Percentiles rank a stretch among this genome's conserved stretches.
Evolutionary conservation across 2,113 vertebrate species (phyloP).

Genomic region (Cathartes aura): DNA sequence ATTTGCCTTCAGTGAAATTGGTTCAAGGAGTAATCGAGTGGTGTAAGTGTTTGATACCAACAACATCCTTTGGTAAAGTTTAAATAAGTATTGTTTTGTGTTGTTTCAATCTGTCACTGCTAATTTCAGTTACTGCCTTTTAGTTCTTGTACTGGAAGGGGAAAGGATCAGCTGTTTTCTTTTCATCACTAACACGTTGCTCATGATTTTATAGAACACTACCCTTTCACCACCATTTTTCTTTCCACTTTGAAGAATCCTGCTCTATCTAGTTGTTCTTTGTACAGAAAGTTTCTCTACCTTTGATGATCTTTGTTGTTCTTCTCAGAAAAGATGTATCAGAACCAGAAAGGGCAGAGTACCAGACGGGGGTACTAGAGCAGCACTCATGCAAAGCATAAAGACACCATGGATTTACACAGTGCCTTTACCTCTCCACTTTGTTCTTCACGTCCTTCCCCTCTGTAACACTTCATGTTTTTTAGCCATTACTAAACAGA

Average conservation of each 20-base stretch:
- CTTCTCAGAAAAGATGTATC: not conserved
- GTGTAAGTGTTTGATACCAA: not conserved
- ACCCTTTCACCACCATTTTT: not conserved
- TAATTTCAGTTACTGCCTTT: not conserved
- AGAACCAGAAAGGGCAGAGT: not conserved
- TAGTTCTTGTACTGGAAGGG: not conserved
- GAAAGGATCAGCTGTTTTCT: not conserved
- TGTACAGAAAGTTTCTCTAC: not conserved
- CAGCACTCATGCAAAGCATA: not conserved
- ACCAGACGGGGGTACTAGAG: fast-evolving
- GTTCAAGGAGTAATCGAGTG: not conserved
- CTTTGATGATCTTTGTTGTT: not conserved
- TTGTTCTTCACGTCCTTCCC: not conserved
- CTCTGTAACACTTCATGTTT: not conserved
- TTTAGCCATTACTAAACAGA: not conserved
- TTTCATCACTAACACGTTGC: fast-evolving
- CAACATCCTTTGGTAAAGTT: not conserved
- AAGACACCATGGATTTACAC: too few species aligned
- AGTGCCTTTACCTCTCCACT: not conserved
- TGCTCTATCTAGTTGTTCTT: not conserved
- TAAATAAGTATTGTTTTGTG: not conserved
- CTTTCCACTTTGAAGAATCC: not conserved
- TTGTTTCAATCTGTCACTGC: not conserved
- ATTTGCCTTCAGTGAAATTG: not conserved
- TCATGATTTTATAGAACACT: not conserved